Base-by-base conservation (phyloP, 2,888 invertebrate species). In the Harmothoe impar region DNA sequence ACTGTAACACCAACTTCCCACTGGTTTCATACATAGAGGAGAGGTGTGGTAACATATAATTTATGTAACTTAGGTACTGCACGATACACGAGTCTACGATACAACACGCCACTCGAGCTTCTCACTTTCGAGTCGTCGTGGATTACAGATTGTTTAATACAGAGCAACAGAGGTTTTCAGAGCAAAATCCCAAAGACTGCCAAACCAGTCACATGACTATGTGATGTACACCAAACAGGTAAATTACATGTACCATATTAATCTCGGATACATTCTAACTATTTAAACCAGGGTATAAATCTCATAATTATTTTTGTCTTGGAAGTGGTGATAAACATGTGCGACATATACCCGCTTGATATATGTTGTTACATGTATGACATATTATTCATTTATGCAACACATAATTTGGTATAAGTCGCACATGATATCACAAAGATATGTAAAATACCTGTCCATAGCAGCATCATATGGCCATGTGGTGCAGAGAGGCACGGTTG, bases 51-150 rank as follows among this genome's bases (percentile, higher is more conserved):
- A 62, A 20, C 62, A 62, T 62, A 20, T 12, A 15, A n/a, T 52
- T 62, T 3, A 62, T 62, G n/a, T 72, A 72, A 72, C 72, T 72
- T 29, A 72, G 72, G 72, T 72, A 72, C 72, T 29, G 72, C 25
- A 72, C 72, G 17, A 29, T 72, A 72, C 72, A 72, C 3, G 29
- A 25, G 72, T 25, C 31, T 72, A 72, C 72, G 29, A 17, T 72
- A 72, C 72, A 72, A 72, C 72, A 72, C 29, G 29, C n/a, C n/a
- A n/a, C n/a, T n/a, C n/a, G n/a, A n/a, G n/a, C 5, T n/a, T 29
- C n/a, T 62, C 20, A 15, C 12, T n/a, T 62, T 62, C 20, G 20
- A 62, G 62, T 62, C 62, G 23, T 62, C 7, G 62, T 62, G 62
- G n/a, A 62, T 62, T n/a, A 62, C 20, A 62, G n/a, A n/a, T n/a